Evolutionary conservation across 2,888 invertebrate species (phyloP), one percentile per base, ranked within the genome.

Genomic region (Cheiracanthium punctorium): DNA sequence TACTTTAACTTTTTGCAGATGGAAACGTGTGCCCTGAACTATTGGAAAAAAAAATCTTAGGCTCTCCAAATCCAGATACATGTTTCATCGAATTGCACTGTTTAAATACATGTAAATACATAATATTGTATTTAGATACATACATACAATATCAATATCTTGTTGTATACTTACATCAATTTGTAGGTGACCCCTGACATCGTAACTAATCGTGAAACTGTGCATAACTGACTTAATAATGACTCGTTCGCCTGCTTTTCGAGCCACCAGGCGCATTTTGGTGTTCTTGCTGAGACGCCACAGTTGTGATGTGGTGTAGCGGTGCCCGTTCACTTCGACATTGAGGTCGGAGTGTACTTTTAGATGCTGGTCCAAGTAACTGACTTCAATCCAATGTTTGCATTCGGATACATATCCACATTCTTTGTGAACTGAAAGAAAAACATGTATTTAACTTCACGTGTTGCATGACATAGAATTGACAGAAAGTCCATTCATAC

Each of bases 171-270:
- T 93, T 74, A 96, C 94, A 88, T 95, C 95, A 89, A 96, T 93
- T 91, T 95, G 95, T 0, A 94, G 93, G 90, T 94, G 94, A 0
- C 94, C 94, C 80, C 94, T 94, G 2, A 71, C 81, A 73, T 94
- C 95, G 92, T 95, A 95, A 0, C 94, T 93, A 0, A 96, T 93
- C 92, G 95, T 95, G 91, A 96, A 96, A 77, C 95, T 95, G 90
- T 95, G 95, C 79, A 93, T 93, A 86, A 94, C 93, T 0, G 95
- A 95, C 32, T 94, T 93, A 87, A 96, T 94, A 0, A 95, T 92
- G 0, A 96, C 92, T 0, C 94, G 94, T 80, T 95, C 93, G 0
- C 96, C 96, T 0, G 95, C 92, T 77, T 93, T 93, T 10, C 94
- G 94, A 2, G 96, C 93, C 17, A 75, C 28, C 4, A 82, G 32